Evolutionary conservation across 1,140 invertebrate genomes (phyloP).

Genomic region (Drosophila pandora): DNA sequence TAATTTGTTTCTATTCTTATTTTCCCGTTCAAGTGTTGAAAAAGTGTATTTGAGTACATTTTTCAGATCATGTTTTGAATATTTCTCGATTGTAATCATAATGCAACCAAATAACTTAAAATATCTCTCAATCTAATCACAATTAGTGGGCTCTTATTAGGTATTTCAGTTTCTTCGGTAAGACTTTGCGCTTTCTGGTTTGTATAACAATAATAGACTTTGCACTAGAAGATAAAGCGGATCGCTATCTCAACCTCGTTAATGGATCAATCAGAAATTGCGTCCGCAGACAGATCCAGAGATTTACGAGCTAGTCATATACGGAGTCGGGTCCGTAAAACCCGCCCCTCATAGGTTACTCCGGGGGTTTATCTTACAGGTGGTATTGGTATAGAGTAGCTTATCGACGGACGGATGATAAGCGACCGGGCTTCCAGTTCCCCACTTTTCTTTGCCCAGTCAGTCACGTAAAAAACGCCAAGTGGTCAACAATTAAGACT

Average conservation of each 20-base stretch:
- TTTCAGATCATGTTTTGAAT: too few species aligned
- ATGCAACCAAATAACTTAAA: background rate
- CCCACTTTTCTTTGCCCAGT: slow-evolving; percentile 3
- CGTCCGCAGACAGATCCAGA: slow-evolving; percentile 45
- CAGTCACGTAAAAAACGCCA: slow-evolving; percentile 26
- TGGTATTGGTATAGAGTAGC: slow-evolving; percentile 25
- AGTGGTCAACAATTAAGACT: slow-evolving; percentile 7
- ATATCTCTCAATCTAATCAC: background rate
- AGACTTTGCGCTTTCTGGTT: slow-evolving; percentile 11
- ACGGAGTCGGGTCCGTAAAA: slow-evolving; percentile 4
- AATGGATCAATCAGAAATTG: slow-evolving; percentile 43
- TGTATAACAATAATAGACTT: slow-evolving; percentile 19
- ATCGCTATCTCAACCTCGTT: slow-evolving; percentile 6
- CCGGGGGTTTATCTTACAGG: slow-evolving; percentile 4
- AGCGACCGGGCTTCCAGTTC: background rate
- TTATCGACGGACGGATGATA: slow-evolving; percentile 26
- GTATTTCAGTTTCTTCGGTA: background rate
- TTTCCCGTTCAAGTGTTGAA: too few species aligned
- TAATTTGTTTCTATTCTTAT: too few species aligned
- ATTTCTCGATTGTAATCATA: too few species aligned
- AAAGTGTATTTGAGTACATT: too few species aligned
- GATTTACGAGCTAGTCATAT: slow-evolving; percentile 52
- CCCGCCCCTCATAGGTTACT: background rate
- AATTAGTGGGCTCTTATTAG: background rate
- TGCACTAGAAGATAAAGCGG: slow-evolving; percentile 21